phyloP scores from a whole-genome alignment of 2,797 vertebrate species.

The Bovichtus variegatus region DNA sequence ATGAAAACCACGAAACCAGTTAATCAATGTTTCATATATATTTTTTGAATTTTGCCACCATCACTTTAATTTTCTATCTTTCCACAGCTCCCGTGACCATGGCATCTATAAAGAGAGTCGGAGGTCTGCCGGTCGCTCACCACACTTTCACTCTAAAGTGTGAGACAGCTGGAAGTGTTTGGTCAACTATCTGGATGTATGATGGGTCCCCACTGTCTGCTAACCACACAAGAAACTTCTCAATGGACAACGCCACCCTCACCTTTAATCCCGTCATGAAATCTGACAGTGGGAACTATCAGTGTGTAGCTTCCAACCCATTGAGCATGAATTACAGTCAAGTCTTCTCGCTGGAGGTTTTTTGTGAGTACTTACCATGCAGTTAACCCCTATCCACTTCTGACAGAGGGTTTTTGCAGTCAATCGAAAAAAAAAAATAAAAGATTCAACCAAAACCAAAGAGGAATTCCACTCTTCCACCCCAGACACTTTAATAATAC shows the following conservation, averaged over 20 bases:
- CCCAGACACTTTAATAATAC: background rate
- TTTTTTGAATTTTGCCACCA: background rate
- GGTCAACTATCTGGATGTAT: conserved; percentile 44
- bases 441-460: background rate
- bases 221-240: conserved; percentile 14
- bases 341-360: conserved; percentile 30
- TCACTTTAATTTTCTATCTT: background rate
- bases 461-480: background rate
- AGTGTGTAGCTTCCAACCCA: conserved; percentile 46
- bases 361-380: conserved; percentile 45
- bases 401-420: background rate
- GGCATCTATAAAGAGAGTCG: background rate
- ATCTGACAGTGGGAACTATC: conserved; percentile 46
- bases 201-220: background rate
- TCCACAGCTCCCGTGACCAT: conserved; percentile 48
- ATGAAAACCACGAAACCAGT: background rate
- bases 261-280: conserved; percentile 47
- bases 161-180: conserved; percentile 26
- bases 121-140: conserved; percentile 41
- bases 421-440: background rate
- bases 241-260: conserved; percentile 47
- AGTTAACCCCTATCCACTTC: background rate
- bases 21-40: background rate
- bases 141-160: conserved; percentile 50
- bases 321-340: conserved; percentile 28